Evolutionary conservation across 2,888 invertebrate species (phyloP), one percentile per base, ranked within the genome.

Genomic region (Leucania comma): DNA sequence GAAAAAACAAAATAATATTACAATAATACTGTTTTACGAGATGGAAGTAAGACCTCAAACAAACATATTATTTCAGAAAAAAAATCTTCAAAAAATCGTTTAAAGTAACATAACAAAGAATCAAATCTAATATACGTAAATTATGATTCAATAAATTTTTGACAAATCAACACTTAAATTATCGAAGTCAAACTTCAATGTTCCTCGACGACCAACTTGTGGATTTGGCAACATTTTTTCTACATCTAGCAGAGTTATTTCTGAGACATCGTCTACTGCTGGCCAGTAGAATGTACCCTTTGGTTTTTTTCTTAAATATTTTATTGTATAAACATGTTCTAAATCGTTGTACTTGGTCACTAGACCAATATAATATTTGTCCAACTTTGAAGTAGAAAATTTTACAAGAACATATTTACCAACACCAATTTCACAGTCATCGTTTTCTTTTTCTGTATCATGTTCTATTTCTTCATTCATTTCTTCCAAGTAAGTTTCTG

Each of bases 401-500:
- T 58, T 58, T 24, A 58, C 57, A 38, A 58, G 22, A 38, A 58
- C 38, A 58, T 58, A 58, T 38, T 17, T 58, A 6, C 29, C 29
- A 5, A 6, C 29, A 58, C 38, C 58, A 38, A 58, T 38, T 1
- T 58, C 38, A 58, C 8, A 38, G 17, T 58, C 24, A 38, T 58
- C 24, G 38, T 58, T 58, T 9, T 35, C 57, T 57, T 32, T n/a
- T 57, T 14, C 56, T 35, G 5, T 1, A 57, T 57, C 32, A 12
- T 22, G 56, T 35, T 57, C 56, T 22, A 57, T 57, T 57, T 57
- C 35, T 35, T 57, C 35, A 5, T 57, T 32, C n/a, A 57, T 57
- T 57, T 57, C 56, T 35, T 57, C 56, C 6, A 57, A 35, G 56
- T 57, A 57, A 14, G 56, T 57, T 57, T 57, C 35, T 35, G 56